phyloP scores from a whole-genome alignment of 2,888 invertebrate species.

The Ornithoptera priamus region DNA sequence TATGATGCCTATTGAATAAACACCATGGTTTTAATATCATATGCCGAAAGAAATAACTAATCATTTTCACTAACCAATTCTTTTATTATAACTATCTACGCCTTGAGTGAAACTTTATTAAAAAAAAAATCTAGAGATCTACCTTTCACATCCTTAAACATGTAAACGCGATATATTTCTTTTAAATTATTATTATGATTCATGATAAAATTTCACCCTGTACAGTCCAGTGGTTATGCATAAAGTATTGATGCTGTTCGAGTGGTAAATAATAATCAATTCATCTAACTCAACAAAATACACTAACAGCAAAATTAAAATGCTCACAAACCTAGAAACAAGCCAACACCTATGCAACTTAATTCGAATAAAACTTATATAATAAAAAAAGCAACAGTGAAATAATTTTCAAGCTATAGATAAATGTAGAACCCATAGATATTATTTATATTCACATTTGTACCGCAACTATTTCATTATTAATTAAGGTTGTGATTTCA shows the following conservation, averaged over 20 bases:
- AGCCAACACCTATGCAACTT: conserved; percentile 20
- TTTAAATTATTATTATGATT: conserved; percentile 17
- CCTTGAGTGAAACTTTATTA: conserved; percentile 18
- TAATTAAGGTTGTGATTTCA: background rate
- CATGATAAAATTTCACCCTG: conserved; percentile 28
- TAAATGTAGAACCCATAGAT: background rate
- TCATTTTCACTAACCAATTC: conserved; percentile 29
- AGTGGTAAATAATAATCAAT: conserved; percentile 1
- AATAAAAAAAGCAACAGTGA: conserved; percentile 18
- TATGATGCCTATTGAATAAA: conserved; percentile 1
- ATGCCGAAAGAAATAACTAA: conserved; percentile 20
- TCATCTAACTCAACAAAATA: conserved; percentile 19
- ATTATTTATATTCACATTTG: conserved; percentile 6
- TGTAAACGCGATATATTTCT: conserved; percentile 21
- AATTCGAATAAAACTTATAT: background rate
- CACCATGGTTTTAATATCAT: conserved; percentile 10
- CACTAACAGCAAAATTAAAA: conserved; percentile 8
- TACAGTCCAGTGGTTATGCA: conserved; percentile 30
- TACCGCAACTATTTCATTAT: conserved; percentile 2
- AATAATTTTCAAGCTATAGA: conserved; percentile 22
- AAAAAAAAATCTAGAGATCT: conserved; percentile 27
- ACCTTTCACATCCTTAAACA: conserved; percentile 21
- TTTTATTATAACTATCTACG: conserved; percentile 23
- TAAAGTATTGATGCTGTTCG: conserved; percentile 4
- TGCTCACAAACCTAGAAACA: conserved; percentile 16